Evolutionary conservation across 2,113 vertebrate species (phyloP).

Genomic region (Neogobius melanostomus): DNA sequence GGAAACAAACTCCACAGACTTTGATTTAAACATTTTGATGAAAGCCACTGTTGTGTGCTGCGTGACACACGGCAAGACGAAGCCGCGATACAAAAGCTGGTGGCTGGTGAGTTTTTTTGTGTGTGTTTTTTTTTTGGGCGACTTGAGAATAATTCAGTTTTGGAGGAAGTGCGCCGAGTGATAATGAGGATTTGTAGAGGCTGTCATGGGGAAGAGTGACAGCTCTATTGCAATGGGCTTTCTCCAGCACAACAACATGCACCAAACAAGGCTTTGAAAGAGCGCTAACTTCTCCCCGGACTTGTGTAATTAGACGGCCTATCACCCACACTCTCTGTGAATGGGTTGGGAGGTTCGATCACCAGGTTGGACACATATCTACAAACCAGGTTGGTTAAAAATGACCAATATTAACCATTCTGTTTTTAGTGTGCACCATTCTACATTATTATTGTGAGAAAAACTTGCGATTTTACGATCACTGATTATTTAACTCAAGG

Average conservation of each 20-base stretch:
- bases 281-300: slow-evolving; percentile 25
- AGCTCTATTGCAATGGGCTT: not conserved
- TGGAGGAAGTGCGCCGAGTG: not conserved
- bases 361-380: slow-evolving; percentile 39
- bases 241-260: not conserved
- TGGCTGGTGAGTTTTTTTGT: not conserved
- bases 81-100: not conserved
- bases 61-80: not conserved
- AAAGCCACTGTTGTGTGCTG: not conserved
- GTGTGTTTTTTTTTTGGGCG: not conserved
- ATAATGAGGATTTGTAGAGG: slow-evolving; percentile 3
- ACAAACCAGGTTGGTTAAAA: too few relatives aligned
- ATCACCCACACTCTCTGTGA: slow-evolving; percentile 11
- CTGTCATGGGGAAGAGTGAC: not conserved
- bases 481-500: too few relatives aligned
- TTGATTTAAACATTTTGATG: not conserved
- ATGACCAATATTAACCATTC: too few relatives aligned
- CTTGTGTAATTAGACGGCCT: slow-evolving; percentile 40
- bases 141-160: not conserved
- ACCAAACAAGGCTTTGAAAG: slow-evolving; percentile 23
- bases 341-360: slow-evolving; percentile 48
- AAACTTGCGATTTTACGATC: too few relatives aligned
- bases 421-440: too few relatives aligned
- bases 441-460: too few relatives aligned
- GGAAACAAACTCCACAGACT: not conserved